Evolutionary conservation across 2,113 vertebrate genomes (phyloP).

Genomic region (Blennius ocellaris): DNA sequence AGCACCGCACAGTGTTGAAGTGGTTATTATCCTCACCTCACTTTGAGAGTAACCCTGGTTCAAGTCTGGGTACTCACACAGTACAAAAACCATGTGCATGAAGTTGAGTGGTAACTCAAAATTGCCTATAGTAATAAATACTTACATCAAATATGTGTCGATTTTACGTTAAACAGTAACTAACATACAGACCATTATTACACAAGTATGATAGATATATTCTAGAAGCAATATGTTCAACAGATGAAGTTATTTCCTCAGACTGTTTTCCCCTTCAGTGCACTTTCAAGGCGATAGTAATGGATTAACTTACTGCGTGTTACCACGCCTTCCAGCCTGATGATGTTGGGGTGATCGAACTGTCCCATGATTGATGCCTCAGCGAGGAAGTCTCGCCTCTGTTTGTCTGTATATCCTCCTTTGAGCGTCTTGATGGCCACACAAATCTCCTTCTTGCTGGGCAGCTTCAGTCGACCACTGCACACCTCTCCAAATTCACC

Average conservation of each 20-base stretch:
- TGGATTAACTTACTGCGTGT: constrained; percentile 91
- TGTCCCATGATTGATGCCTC: constrained; percentile 99
- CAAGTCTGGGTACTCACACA: too few relatives aligned
- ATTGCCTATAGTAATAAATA: too few relatives aligned
- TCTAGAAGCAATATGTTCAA: background rate
- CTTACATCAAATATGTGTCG: too few relatives aligned
- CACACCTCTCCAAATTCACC: constrained; percentile 99
- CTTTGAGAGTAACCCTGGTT: too few relatives aligned
- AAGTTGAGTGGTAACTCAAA: too few relatives aligned
- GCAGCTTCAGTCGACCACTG: constrained; percentile 94
- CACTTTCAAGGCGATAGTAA: background rate
- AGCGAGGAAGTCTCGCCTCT: constrained; percentile 94
- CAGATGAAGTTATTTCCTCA: background rate
- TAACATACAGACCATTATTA: too few relatives aligned
- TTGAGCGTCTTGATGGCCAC: constrained; percentile 98
- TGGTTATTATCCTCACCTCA: too few relatives aligned
- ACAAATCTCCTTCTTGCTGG: constrained; percentile 97
- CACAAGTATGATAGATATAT: background rate
- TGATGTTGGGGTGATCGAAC: constrained; percentile 98
- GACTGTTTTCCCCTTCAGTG: background rate
- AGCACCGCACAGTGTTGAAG: background rate
- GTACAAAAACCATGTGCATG: too few relatives aligned
- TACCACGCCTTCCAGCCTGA: constrained; percentile 95
- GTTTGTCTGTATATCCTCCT: constrained; percentile 96
- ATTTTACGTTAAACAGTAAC: too few relatives aligned